phyloP scores from a whole-genome alignment of 2,113 vertebrate genomes.

The Gopherus flavomarginatus region DNA sequence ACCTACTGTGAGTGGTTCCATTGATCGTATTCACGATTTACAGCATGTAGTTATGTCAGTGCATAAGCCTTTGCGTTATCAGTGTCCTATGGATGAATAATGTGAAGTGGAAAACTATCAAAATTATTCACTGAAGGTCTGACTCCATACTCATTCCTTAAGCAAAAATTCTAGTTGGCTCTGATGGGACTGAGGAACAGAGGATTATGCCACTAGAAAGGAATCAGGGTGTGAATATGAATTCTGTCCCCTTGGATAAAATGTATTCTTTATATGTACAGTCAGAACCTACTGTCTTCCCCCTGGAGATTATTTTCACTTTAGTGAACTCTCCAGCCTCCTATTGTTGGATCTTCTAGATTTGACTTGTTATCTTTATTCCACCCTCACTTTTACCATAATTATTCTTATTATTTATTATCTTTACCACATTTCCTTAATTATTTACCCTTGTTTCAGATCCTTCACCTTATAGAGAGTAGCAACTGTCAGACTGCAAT shows the following conservation, averaged over 20 bases:
- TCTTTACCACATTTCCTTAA: neutral
- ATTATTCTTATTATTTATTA: neutral
- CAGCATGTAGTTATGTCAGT: rapidly evolving
- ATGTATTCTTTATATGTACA: neutral
- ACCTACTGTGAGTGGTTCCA: neutral
- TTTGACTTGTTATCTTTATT: neutral
- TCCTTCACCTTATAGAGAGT: neutral
- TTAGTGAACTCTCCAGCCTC: neutral
- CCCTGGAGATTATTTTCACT: neutral
- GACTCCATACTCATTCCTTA: rapidly evolving
- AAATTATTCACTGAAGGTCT: rapidly evolving
- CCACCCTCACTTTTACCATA: neutral
- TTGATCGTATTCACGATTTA: rapidly evolving
- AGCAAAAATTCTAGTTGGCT: neutral
- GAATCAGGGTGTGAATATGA: neutral
- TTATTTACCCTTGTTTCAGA: neutral
- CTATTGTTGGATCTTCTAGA: neutral
- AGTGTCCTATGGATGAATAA: neutral
- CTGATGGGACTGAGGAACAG: neutral
- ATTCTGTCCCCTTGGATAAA: neutral
- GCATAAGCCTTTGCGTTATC: rapidly evolving
- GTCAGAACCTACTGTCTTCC: neutral
- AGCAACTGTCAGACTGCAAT: neutral
- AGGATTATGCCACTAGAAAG: rapidly evolving
- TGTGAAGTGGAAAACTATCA: neutral